Percentiles rank a stretch among this genome's conserved stretches.
Evolutionary conservation across 2,888 invertebrate species (phyloP).

Genomic region (Linnaemya tessellans): DNA sequence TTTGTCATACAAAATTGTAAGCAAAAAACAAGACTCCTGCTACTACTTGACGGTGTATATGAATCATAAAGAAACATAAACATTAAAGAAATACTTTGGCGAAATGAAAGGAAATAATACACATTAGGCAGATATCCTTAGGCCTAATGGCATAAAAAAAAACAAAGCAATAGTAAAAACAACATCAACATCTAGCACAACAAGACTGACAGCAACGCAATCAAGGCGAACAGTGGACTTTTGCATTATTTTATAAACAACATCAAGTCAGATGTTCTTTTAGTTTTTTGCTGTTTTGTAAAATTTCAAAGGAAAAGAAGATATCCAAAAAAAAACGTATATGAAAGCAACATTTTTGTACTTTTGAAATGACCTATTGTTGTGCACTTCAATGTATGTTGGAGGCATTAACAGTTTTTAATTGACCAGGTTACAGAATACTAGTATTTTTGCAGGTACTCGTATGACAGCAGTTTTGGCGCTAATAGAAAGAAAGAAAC

Average conservation of each 20-base stretch:
- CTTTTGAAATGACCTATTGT: no score
- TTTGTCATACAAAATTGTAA: conserved; percentile 40
- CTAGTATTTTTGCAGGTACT: no score
- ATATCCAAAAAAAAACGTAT: no score
- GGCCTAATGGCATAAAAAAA: conserved; percentile 39
- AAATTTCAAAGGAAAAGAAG: no score
- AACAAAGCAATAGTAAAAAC: neutral
- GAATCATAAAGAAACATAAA: conserved; percentile 63
- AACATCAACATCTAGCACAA: neutral
- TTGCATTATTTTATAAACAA: conserved; percentile 43
- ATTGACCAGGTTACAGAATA: no score
- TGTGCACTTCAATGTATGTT: no score
- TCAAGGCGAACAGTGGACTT: conserved; percentile 19
- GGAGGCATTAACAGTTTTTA: no score
- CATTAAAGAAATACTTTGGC: conserved; percentile 23
- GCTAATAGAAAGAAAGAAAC: no score
- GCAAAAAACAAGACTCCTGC: neutral
- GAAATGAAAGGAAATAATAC: conserved; percentile 48
- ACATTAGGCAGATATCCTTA: conserved; percentile 61
- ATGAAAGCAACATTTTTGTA: no score
- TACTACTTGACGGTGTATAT: conserved; percentile 40
- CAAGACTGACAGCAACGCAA: conserved; percentile 30
- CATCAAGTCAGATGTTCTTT: conserved; percentile 41
- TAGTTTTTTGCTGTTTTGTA: neutral
- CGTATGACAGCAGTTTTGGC: no score